These are phyloP conservation scores for Nymphalis c-album DNA, from an alignment of 2,888 invertebrate genomes.

Conservation along the genomic window DNA sequence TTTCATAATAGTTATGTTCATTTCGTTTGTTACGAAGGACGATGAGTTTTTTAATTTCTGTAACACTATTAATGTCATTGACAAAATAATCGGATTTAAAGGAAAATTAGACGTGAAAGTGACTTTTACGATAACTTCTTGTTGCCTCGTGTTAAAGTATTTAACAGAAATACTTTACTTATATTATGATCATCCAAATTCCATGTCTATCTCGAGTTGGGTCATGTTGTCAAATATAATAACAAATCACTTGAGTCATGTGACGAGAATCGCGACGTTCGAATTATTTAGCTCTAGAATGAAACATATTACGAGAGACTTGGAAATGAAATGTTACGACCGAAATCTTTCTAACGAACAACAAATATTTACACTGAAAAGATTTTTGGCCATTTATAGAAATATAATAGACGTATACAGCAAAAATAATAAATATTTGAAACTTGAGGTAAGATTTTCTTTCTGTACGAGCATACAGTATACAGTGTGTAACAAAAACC, in stretches of 20 bases:
- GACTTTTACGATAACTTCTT: neutral
- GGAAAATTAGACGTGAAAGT: neutral
- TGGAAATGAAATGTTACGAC: constrained; percentile 9
- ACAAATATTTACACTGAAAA: constrained; percentile 7
- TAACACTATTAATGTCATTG: constrained; percentile 15
- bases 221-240: neutral
- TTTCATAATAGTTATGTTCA: constrained; percentile 10
- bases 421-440: constrained; percentile 4
- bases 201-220: constrained; percentile 2
- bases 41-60: constrained; percentile 17
- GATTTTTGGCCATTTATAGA: constrained; percentile 24
- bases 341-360: neutral
- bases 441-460: constrained; percentile 19
- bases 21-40: constrained; percentile 19
- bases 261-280: constrained; percentile 17
- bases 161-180: constrained; percentile 9
- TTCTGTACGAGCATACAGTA: too few species aligned
- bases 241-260: constrained; percentile 15
- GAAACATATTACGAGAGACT: constrained; percentile 1
- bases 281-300: constrained; percentile 23
- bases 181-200: constrained; percentile 1
- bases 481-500: too few species aligned
- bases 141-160: neutral
- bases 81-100: constrained; percentile 22
- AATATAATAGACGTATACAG: constrained; percentile 13